Base-by-base conservation (phyloP, 2,888 invertebrate genomes). In the Lasioglossum figueresi region DNA sequence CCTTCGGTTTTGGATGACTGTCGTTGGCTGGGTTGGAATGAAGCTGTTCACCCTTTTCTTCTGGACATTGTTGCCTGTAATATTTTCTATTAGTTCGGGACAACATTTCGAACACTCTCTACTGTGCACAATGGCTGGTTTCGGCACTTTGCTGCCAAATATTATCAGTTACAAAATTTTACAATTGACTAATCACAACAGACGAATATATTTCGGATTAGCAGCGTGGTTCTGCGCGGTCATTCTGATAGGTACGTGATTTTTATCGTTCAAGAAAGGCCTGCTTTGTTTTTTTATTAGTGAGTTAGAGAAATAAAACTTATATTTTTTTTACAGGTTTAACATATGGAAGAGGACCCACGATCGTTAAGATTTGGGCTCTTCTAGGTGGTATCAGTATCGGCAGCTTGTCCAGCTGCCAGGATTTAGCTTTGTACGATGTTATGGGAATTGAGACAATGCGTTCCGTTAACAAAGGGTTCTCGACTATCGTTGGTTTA, bases 401-500 rank as follows among this genome's bases (percentile, higher is more conserved):
- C 12, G 88, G 91, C 19, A 85, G 90, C 72, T 79, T 90, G 45
- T 85, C 88, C 0, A 88, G 86, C 19, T 91, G 88, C 31, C 89
- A 93, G 40, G 92, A 93, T 71, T 88, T 89, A 27, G 89, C 91
- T 3, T 80, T 93, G 6, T 85, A 88, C 45, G 93, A 93, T 77
- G 81, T 90, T 70, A 80, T 93, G n/a, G 92, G 93, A 0, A 70
- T 83, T 78, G 90, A 91, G 77, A 83, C 86, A 6, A 88, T 89
- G 5, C 90, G 85, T 68, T 88, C 84, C 59, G 88, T 90, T 63
- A 82, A 90, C 31, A 91, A 87, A 63, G 86, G 88, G 75, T 88
- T 93, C 34, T 93, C 89, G 34, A 93, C 89, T 0, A 73, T 92
- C 23, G 91, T 92, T 27, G 93, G 93, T 37, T 52, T 90, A 10